Conservation (phyloP, 2,113 vertebrate species). For the Petroica traversi region DNA sequence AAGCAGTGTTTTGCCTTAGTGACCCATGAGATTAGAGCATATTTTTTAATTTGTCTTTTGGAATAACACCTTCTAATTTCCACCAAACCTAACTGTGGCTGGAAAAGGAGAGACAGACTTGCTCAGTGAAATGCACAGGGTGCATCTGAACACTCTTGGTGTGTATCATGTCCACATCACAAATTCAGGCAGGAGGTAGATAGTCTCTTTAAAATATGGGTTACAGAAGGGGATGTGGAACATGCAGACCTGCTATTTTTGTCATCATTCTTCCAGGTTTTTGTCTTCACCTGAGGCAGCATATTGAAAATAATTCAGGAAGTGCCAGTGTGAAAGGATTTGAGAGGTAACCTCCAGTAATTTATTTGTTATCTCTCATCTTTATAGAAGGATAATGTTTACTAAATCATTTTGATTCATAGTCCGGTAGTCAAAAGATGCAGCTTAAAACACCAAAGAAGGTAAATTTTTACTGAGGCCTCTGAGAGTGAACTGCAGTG, state of each 20-base stretch:
- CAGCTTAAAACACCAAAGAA: neutral
- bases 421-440: neutral
- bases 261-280: neutral
- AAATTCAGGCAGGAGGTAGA: neutral
- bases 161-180: neutral
- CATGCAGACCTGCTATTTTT: neutral
- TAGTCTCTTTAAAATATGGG: neutral
- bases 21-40: neutral
- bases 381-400: neutral
- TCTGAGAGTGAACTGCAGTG: neutral
- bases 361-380: neutral
- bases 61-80: neutral
- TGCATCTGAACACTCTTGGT: neutral
- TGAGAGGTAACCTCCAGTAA: neutral
- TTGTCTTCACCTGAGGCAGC: neutral
- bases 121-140: neutral
- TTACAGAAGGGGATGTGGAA: neutral
- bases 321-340: neutral
- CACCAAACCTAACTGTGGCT: neutral
- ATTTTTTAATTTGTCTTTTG: neutral
- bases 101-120: neutral
- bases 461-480: neutral
- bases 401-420: neutral
- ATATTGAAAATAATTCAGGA: neutral
- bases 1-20: neutral